Base-by-base conservation (phyloP, 2,113 vertebrate genomes). In the Hucho hucho region DNA sequence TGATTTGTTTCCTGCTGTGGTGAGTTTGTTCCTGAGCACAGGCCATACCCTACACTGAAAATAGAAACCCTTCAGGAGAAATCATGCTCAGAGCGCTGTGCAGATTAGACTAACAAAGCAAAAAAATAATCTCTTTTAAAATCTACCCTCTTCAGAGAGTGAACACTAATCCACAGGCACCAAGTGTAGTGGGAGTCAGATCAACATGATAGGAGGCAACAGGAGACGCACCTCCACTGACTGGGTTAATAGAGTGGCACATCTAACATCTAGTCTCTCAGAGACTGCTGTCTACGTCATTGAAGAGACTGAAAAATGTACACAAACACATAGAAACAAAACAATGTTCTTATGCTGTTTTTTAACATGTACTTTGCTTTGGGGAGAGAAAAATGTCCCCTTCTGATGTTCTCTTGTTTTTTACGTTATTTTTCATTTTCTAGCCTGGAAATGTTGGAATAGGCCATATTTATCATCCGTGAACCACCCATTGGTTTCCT, bases 1-100 rank as follows among this genome's bases (percentile, higher is more conserved):
- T 76, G 78, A 91, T 87, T 86, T 79, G 82, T 84, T 79, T 87
- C 79, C 14, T 47, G 63, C 3, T 0, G 29, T 65, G 64, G 81
- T 59, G 64, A 83, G 75, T 67, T 22, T 71, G 81, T 83, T 79
- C 71, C 71, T 75, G 64, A 81, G 79, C 71, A 56, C 26, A 79
- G 71, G 25, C 78, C 75, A 56, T 46, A 79, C 74, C 73, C 75
- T 13, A 76, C 73, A 77, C 77, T 83, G 69, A 79, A 83, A 79
- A 75, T 73, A 79, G 67, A 18, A 72, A 25, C 43, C 63, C 28
- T 6, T 49, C 70, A 78, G 70, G 86, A 83, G 74, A 74, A 87
- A 73, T 73, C 61, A 77, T 76, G 80, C 83, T 75, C 76, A 75
- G 22, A 84, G 79, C 46, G 9, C 24, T 78, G 66, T 74, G 26